These are phyloP conservation scores for Lepidochrysops patricia DNA, from an alignment of 2,888 invertebrate species.

Conservation along the genomic window DNA sequence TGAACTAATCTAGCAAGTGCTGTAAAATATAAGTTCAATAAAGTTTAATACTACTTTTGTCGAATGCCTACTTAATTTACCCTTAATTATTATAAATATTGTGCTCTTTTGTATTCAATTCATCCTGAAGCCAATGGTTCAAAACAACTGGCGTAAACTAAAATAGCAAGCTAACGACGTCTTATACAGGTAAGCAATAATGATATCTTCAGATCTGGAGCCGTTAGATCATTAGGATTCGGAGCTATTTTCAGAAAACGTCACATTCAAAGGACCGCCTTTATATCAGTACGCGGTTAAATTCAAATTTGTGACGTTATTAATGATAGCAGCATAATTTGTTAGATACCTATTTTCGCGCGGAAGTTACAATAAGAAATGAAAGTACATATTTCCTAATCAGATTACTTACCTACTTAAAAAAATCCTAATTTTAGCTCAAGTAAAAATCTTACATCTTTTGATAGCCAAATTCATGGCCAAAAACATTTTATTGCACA, in stretches of 20 bases:
- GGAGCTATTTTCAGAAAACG: constrained; percentile 33
- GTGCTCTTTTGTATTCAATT: neutral
- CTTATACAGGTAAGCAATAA: constrained; percentile 65
- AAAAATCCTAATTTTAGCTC: no score
- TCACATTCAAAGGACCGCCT: constrained; percentile 16
- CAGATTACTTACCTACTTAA: no score
- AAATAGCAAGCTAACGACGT: constrained; percentile 69
- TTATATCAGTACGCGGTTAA: constrained; percentile 9
- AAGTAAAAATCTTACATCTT: no score
- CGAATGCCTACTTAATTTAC: no score
- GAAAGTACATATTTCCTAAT: no score
- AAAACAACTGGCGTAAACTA: constrained; percentile 32
- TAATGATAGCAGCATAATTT: neutral
- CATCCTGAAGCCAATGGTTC: neutral
- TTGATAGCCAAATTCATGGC: neutral
- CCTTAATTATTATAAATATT: no score
- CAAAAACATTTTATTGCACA: neutral
- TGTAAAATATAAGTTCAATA: no score
- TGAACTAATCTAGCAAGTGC: no score
- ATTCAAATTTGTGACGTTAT: neutral
- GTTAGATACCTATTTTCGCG: neutral
- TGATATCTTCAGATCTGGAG: constrained; percentile 63
- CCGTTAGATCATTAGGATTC: constrained; percentile 56
- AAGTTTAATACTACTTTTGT: no score
- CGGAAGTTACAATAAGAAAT: neutral